Evolutionary conservation across 2,797 vertebrate genomes (phyloP), one percentile per base, ranked within the genome.

Genomic region (Kryptolebias ocellatus): DNA sequence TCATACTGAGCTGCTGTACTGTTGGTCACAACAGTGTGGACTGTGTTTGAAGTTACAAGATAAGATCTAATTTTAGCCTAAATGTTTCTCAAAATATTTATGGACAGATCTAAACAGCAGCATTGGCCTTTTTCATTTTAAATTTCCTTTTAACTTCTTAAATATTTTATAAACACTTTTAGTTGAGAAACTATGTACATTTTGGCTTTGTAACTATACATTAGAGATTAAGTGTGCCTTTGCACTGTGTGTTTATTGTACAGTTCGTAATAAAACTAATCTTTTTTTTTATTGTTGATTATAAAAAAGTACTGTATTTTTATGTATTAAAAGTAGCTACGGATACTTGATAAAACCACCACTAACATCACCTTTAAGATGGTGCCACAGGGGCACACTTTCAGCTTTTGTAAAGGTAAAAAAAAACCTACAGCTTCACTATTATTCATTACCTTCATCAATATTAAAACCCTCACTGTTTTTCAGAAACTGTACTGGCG

Each of bases 401-500:
- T 66, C 17, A 37, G 17, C 10, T 64, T 31, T 20, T 65, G 12
- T n/a, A 60, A 6, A 68, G n/a, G 39, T 18, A 24, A 49, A 16
- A 5, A 59, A 14, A n/a, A n/a, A n/a, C n/a, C 59, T 42, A 20
- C 1, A 69, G 16, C 67, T 66, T 61, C 24, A 54, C 18, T 18
- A 60, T 59, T 85, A 79, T 7, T 78, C 49, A 77, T 89, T 86
- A 70, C 93, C 93, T 27, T 90, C 83, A 80, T 92, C 79, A 88
- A 97, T 69, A 79, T 96, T 96, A 75, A 96, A 95, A 16, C 95
- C 96, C 82, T 96, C 94, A 64, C 85, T 92, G 50, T 87, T 90
- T 78, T 89, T 87, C 56, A 94, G 72, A 84, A 95, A 85, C 44
- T 69, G 72, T 52, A 94, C 63, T 11, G 92, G 92, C 68, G 83